Evolutionary conservation across 2,797 vertebrate species (phyloP).

Genomic region (Hydrocynus forskahlii): DNA sequence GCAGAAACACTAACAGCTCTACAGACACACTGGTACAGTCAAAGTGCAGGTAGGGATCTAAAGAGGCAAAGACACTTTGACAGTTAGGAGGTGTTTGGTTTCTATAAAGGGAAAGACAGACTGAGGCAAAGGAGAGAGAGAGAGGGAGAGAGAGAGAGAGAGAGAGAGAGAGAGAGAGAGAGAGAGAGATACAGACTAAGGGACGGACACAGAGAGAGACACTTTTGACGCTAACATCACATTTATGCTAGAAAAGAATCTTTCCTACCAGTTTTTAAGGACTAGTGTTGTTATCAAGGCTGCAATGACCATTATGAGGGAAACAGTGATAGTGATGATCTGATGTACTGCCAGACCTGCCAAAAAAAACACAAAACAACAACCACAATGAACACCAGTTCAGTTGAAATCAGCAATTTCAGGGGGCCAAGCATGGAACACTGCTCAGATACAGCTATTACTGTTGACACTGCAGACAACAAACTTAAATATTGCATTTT

Average conservation of each 20-base stretch:
- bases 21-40: conserved; percentile 3
- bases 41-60: neutral
- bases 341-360: conserved; percentile 98
- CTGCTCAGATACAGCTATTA: neutral
- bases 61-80: neutral
- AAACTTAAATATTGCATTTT: too few species aligned
- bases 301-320: conserved; percentile 99
- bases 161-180: conserved; percentile 33
- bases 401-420: neutral
- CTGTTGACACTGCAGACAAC: neutral
- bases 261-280: conserved; percentile 99
- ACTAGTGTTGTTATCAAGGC: conserved; percentile 99
- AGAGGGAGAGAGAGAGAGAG: conserved; percentile 24
- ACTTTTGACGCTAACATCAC: neutral
- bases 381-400: neutral
- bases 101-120: conserved; percentile 14
- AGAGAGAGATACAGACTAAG: conserved; percentile 5
- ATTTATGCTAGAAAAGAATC: conserved; percentile 75
- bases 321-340: conserved; percentile 99
- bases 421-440: neutral
- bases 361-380: conserved; percentile 49
- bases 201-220: conserved; percentile 27
- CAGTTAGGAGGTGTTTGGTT: neutral
- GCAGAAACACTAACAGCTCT: neutral
- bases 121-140: conserved; percentile 2